phyloP scores from a whole-genome alignment of 2,888 invertebrate genomes.

The Gymnocheta viridis region DNA sequence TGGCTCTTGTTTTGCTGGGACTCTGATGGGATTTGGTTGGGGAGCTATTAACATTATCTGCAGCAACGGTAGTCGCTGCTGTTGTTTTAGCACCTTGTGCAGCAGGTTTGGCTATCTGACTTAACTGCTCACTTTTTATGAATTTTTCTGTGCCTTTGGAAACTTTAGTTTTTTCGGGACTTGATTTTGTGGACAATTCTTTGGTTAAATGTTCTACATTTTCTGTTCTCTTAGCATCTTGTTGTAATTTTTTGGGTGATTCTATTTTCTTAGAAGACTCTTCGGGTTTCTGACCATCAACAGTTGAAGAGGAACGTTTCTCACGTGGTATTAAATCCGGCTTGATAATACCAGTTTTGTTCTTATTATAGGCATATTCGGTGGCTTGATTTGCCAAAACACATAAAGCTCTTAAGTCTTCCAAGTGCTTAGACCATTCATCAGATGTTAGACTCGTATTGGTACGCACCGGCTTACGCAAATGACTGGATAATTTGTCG shows the following conservation, averaged over 20 bases:
- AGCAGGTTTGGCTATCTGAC: not conserved
- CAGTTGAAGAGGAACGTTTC: slow-evolving; percentile 14
- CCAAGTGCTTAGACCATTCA: slow-evolving; percentile 81
- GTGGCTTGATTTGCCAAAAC: slow-evolving; percentile 81
- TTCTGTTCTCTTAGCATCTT: slow-evolving; percentile 35
- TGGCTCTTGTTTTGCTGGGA: slow-evolving; percentile 69
- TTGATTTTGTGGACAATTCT: slow-evolving; percentile 24
- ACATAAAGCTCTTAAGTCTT: slow-evolving; percentile 78
- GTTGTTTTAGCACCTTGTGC: not conserved
- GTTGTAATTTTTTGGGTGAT: slow-evolving; percentile 11
- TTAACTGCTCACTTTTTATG: slow-evolving; percentile 41
- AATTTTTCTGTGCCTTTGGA: slow-evolving; percentile 47
- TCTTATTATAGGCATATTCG: slow-evolving; percentile 80
- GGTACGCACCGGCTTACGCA: slow-evolving; percentile 79
- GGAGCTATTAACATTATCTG: not conserved
- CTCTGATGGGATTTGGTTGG: slow-evolving; percentile 33
- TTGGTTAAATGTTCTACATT: slow-evolving; percentile 33
- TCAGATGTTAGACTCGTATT: slow-evolving; percentile 75
- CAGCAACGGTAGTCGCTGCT: slow-evolving; percentile 1
- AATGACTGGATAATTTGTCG: slow-evolving; percentile 82
- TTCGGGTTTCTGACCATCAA: slow-evolving; percentile 60
- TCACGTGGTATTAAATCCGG: slow-evolving; percentile 78
- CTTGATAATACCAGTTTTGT: slow-evolving; percentile 77
- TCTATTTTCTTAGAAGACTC: slow-evolving; percentile 39
- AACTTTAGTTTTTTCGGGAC: slow-evolving; percentile 48